Base-by-base conservation (phyloP, 2,113 vertebrate genomes). In the Micronisus gabar region DNA sequence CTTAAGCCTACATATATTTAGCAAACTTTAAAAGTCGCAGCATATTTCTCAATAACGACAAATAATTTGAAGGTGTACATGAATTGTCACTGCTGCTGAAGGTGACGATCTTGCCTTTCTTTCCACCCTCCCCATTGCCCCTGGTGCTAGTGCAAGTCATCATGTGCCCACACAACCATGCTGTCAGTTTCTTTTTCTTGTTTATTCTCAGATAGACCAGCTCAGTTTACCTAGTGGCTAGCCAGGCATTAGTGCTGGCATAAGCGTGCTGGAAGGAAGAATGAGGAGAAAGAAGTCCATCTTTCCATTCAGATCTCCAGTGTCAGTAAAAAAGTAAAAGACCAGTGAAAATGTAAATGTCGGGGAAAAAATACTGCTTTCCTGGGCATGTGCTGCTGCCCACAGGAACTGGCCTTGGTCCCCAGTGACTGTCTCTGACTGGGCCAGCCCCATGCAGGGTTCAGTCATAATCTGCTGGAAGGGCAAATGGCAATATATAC, bases 91-190 rank as follows among this genome's bases (percentile, higher is more conserved):
- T 89, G 38, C 41, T 78, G 27, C 47, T 59, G 25, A 72, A 82
- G 50, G 13, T 81, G 30, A 78, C 66, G 27, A 63, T 71, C 26
- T 74, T 86, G 50, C n/a, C 14, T 36, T 34, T 59, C 22, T 76
- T 70, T 12, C 25, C 17, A 56, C 25, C 7, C 2, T 73, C 21
- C 7, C 22, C 10, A 15, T 80, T 14, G 68, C 15, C 11, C 11
- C 15, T 20, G 27, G 17, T 68, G 47, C n/a, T 86, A 36, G 32
- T 1, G 0, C 0, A 0, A 79, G 52, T 65, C 27, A 34, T 38
- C 20, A 3, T 7, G 12, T 47, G 30, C 19, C 41, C 38, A 58
- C 32, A 17, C 8, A 79, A 13, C 18, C 16, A 61, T 27, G 10
- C 18, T 80, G 21, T 53, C 45, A n/a, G 17, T 53, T 86, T 76